Evolutionary conservation across 2,888 invertebrate species (phyloP).

Genomic region (Ophion ellenae): DNA sequence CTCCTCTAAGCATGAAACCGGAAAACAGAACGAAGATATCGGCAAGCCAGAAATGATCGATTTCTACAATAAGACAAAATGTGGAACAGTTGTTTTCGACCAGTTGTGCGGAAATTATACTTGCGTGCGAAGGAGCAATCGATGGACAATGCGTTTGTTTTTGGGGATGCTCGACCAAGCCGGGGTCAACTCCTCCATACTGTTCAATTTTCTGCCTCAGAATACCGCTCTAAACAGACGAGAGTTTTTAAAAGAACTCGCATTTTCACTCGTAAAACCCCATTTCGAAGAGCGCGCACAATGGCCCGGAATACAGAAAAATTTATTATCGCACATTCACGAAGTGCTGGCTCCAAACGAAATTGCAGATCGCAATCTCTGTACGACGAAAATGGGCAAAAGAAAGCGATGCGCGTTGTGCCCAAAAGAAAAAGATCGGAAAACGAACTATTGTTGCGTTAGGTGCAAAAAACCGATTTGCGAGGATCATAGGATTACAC

Average conservation of each 20-base stretch:
- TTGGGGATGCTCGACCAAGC: conserved; percentile 49
- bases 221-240: conserved; percentile 28
- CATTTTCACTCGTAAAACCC: conserved; percentile 39
- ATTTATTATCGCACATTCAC: conserved; percentile 29
- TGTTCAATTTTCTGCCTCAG: conserved; percentile 31
- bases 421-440: conserved; percentile 25
- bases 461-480: conserved; percentile 28
- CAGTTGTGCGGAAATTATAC: conserved; percentile 33
- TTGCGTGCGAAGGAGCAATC: background rate
- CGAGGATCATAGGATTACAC: conserved; percentile 32
- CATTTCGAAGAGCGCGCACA: conserved; percentile 31
- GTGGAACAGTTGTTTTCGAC: conserved; percentile 34
- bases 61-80: conserved; percentile 5
- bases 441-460: conserved; percentile 19
- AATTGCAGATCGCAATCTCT: conserved; percentile 24
- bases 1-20: conserved; percentile 34
- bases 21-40: conserved; percentile 23
- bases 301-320: conserved; percentile 23
- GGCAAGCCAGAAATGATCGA: conserved; percentile 12
- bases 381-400: conserved; percentile 35
- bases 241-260: conserved; percentile 34
- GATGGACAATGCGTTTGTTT: conserved; percentile 42
- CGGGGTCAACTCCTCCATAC: conserved; percentile 40
- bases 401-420: conserved; percentile 39
- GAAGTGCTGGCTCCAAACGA: background rate